A percentile compares a stretch with the other conserved stretches of the same genome.
Evolutionary conservation across 2,797 vertebrate genomes (phyloP).

Genomic region (Phataginus tricuspis): DNA sequence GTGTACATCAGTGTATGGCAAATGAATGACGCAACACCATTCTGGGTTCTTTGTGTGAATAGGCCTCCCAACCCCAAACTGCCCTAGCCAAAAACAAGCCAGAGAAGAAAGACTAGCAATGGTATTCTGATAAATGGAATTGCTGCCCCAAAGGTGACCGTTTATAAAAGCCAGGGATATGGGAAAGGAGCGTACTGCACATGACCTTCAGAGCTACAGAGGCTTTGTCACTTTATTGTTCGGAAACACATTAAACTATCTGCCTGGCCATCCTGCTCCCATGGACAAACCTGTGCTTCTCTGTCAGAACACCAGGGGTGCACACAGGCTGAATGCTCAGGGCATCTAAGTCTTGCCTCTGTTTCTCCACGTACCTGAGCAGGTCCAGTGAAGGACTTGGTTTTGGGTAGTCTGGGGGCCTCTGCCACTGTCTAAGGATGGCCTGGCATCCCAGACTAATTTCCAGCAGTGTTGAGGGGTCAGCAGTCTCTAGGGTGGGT

Average conservation of each 20-base stretch:
- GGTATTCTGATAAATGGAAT: not conserved
- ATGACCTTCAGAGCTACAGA: conserved; percentile 55
- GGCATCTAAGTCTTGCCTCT: not conserved
- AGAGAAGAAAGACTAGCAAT: conserved; percentile 35
- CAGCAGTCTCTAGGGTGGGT: not conserved
- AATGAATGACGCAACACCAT: not conserved
- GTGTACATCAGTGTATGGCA: not conserved
- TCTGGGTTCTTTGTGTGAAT: not conserved
- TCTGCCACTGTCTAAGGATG: not conserved
- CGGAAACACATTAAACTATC: conserved; percentile 58
- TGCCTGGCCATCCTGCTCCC: conserved; percentile 61
- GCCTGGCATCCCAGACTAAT: not conserved
- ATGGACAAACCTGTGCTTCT: conserved; percentile 73
- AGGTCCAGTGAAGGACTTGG: not conserved
- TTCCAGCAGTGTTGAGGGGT: not conserved
- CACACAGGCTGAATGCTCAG: not conserved
- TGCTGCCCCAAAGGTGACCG: not conserved
- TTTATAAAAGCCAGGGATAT: not conserved
- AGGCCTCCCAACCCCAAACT: not conserved
- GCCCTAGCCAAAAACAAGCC: not conserved
- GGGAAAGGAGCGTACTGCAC: not conserved
- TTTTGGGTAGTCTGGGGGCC: not conserved
- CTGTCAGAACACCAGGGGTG: conserved; percentile 37
- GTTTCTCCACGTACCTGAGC: not conserved
- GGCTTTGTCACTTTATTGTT: not conserved